phyloP scores from a whole-genome alignment of 2,113 vertebrate species.

The Bufo gargarizans region DNA sequence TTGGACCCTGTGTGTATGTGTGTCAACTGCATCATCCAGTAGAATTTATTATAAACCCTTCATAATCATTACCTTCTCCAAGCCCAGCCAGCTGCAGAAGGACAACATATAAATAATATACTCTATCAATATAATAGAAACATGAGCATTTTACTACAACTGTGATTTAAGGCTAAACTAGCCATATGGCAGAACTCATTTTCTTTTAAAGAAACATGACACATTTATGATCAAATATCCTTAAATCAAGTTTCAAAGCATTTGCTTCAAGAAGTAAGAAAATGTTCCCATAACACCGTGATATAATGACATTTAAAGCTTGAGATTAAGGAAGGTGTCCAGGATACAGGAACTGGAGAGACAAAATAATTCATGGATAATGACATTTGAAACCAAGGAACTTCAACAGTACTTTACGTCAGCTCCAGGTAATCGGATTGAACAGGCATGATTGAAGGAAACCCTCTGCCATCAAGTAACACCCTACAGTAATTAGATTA shows the following conservation, averaged over 20 bases:
- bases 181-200: neutral
- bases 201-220: constrained; percentile 14
- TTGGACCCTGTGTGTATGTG: too few relatives aligned
- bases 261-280: constrained; percentile 18
- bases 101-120: too few relatives aligned
- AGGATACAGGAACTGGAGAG: constrained; percentile 31
- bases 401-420: constrained; percentile 18
- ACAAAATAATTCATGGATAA: constrained; percentile 44
- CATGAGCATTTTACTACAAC: neutral
- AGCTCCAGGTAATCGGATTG: constrained; percentile 42
- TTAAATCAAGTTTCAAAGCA: constrained; percentile 27
- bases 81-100: too few relatives aligned
- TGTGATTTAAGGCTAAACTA: neutral
- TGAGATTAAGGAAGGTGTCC: neutral
- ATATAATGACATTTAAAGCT: constrained; percentile 41
- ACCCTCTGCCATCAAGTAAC: constrained; percentile 30
- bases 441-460: constrained; percentile 38
- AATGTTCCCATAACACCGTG: neutral
- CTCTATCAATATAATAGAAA: neutral
- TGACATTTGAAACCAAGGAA: constrained; percentile 29
- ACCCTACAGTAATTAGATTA: constrained; percentile 17
- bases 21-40: too few relatives aligned
- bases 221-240: neutral
- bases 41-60: too few relatives aligned
- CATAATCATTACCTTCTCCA: too few relatives aligned